A percentile compares a stretch with the other conserved stretches of the same genome.
Conservation (phyloP, 2,888 invertebrate genomes). For the Rotaria sp. region DNA sequence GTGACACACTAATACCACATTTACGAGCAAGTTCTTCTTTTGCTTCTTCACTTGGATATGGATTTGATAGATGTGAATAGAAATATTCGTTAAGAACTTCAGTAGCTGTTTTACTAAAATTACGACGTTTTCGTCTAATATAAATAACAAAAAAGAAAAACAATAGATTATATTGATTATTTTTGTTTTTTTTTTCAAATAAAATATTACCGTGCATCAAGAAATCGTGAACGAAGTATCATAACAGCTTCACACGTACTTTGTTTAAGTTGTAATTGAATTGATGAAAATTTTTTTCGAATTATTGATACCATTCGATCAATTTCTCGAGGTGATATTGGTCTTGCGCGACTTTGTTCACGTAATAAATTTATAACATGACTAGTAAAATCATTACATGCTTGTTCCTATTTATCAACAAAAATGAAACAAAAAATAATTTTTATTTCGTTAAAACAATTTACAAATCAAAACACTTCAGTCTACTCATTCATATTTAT, state of each 20-base stretch:
- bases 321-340: constrained; percentile 94
- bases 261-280: constrained; percentile 80
- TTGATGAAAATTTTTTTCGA: constrained; percentile 56
- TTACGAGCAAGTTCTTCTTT: constrained; percentile 98
- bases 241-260: constrained; percentile 98
- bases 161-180: not conserved
- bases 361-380: constrained; percentile 95
- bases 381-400: constrained; percentile 99
- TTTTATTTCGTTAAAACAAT: too few relatives aligned
- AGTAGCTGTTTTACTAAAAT: constrained; percentile 98
- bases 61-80: constrained; percentile 97
- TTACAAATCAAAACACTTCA: too few relatives aligned
- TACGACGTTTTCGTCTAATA: constrained; percentile 73
- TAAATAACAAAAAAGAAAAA: not conserved
- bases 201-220: constrained; percentile 60
- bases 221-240: constrained; percentile 79
- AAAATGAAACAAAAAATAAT: not conserved
- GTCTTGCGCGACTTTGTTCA: constrained; percentile 90
- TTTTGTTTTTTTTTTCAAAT: too few relatives aligned
- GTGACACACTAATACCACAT: constrained; percentile 93
- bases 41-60: constrained; percentile 98
- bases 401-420: constrained; percentile 57
- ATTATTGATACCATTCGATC: constrained; percentile 64
- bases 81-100: constrained; percentile 99
- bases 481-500: too few relatives aligned